Percentiles rank a stretch among this genome's conserved stretches.
phyloP scores from a whole-genome alignment of 2,888 invertebrate species.

The Strigamia transsilvanica region DNA sequence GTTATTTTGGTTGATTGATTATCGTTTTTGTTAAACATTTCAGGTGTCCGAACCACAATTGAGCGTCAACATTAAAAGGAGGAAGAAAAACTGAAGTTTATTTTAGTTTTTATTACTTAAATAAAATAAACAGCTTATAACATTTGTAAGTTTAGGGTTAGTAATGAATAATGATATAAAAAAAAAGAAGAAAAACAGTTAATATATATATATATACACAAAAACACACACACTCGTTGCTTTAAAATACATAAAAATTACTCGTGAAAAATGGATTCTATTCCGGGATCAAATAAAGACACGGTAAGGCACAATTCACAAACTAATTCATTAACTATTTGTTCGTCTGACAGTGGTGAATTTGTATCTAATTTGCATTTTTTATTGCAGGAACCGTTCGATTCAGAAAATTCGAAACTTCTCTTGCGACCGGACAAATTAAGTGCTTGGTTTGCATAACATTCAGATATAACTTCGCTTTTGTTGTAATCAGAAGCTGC shows the following conservation, averaged over 20 bases:
- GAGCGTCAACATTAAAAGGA: background rate
- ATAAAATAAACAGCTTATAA: background rate
- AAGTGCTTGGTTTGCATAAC: background rate
- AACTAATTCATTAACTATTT: background rate
- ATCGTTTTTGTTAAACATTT: background rate
- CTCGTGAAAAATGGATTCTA: background rate
- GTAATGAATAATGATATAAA: background rate
- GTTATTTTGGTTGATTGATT: background rate
- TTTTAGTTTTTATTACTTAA: background rate
- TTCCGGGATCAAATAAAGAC: background rate
- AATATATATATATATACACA: background rate
- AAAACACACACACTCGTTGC: no score
- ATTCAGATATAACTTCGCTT: background rate
- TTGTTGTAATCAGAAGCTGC: background rate
- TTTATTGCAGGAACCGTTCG: background rate
- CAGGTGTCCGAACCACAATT: conserved; percentile 4
- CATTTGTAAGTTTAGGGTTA: background rate
- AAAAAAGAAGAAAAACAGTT: background rate
- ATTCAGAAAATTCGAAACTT: background rate
- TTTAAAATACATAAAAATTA: no score
- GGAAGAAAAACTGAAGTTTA: background rate
- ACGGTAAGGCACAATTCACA: background rate
- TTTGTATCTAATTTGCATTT: background rate
- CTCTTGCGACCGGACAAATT: background rate
- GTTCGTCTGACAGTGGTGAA: background rate